phyloP scores from a whole-genome alignment of 1,140 invertebrate genomes.

The Glossosoma conforme region DNA sequence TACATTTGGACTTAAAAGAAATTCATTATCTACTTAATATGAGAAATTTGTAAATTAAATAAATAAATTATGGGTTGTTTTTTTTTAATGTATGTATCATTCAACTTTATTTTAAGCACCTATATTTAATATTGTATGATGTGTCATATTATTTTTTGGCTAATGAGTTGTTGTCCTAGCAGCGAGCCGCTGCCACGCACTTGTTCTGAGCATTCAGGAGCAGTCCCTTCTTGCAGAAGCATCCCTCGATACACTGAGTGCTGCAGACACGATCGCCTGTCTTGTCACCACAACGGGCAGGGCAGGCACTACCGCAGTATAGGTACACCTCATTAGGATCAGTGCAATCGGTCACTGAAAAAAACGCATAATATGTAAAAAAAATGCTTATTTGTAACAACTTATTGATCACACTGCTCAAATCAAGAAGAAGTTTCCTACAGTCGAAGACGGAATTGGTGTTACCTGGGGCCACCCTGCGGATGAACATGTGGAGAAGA shows the following conservation, averaged over 20 bases:
- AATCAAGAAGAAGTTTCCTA: too few relatives aligned
- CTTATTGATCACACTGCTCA: neutral
- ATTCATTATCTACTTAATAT: too few relatives aligned
- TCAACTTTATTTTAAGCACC: too few relatives aligned
- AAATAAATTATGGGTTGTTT: too few relatives aligned
- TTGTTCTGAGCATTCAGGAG: constrained; percentile 19
- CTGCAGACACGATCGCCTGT: constrained; percentile 11
- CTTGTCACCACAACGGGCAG: constrained; percentile 20
- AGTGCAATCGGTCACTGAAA: constrained; percentile 7
- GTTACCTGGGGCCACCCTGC: neutral
- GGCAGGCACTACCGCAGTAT: constrained; percentile 23
- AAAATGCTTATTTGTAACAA: neutral
- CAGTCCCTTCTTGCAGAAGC: constrained; percentile 25
- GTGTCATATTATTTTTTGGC: too few relatives aligned
- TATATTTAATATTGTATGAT: too few relatives aligned
- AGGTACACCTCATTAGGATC: constrained; percentile 21
- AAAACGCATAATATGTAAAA: neutral
- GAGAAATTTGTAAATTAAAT: too few relatives aligned
- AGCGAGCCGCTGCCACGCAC: too few relatives aligned
- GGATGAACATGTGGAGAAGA: neutral
- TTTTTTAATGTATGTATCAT: too few relatives aligned
- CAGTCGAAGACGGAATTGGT: neutral
- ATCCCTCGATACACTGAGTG: constrained; percentile 17
- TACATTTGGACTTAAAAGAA: too few relatives aligned
- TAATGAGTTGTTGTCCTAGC: too few relatives aligned